Base-by-base conservation (phyloP, 2,888 invertebrate genomes). In the Temnothorax ravouxi region DNA sequence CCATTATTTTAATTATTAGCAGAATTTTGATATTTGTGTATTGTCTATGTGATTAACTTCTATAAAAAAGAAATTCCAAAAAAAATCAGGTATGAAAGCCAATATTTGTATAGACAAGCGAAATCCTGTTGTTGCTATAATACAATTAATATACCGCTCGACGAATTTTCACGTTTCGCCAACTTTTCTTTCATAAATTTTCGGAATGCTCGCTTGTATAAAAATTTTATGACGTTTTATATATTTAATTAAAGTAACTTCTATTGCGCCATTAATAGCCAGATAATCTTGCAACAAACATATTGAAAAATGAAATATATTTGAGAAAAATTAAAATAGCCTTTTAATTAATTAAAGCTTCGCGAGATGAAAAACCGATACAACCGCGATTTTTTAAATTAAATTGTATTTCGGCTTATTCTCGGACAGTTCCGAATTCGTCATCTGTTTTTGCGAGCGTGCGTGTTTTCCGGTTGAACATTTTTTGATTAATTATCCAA, bases 401-500 rank as follows among this genome's bases (percentile, higher is more conserved):
- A 85, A 64, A 88, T 69, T 38, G 38, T 25, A 41, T 61, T 76
- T 75, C 44, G 59, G 29, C 25, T 76, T 44, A 64, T 59, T 29
- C 61, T 67, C 47, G 18, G 59, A 56, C 56, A 34, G 61, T 71
- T 47, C 72, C 38, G 54, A 81, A 88, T 87, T 79, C 83, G 74
- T 85, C 84, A 86, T 84, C 69, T 44, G 29, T 41, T 79, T 59
- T 52, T 34, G 38, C 66, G 52, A 47, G 56, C 47, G 38, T 29
- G 75, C 69, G 61, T 61, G 56, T 81, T 77, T 75, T 50, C 61
- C 44, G 15, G 44, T n/a, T 29, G 62, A 74, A 67, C 71, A 83
- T 88, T 89, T 88, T 88, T 86, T 82, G 86, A 89, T 89, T 89
- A 89, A 89, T 89, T 89, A 85, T 80, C 86, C 82, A 44, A 71